A percentile compares a stretch with the other conserved stretches of the same genome.
These are phyloP conservation scores for Halichoerus grypus DNA, from an alignment of 2,113 vertebrate species.

Conservation along the genomic window DNA sequence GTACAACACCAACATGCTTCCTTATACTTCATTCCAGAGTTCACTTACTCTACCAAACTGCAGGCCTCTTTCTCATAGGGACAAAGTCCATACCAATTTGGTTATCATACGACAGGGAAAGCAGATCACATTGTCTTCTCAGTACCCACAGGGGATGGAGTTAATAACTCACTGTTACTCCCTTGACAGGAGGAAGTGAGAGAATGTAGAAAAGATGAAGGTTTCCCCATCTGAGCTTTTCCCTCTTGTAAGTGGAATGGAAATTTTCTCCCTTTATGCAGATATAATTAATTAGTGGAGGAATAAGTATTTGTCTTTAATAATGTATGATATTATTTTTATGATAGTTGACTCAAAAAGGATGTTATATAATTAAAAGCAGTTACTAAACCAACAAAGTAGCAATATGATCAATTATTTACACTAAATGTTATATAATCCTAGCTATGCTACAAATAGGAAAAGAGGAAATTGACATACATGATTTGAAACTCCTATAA, in stretches of 20 bases:
- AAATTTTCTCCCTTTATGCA: not conserved
- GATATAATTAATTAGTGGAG: not conserved
- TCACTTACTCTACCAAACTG: not conserved
- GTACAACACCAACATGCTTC: not conserved
- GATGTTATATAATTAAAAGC: not conserved
- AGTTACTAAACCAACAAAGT: not conserved
- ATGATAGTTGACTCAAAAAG: not conserved
- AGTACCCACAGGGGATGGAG: not conserved
- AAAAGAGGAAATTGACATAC: not conserved
- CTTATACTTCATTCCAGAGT: not conserved
- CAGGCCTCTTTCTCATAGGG: not conserved
- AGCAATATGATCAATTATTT: not conserved
- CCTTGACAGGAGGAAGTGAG: not conserved
- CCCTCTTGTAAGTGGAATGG: not conserved
- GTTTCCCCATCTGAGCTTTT: not conserved
- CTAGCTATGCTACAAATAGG: not conserved
- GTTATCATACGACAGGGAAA: not conserved
- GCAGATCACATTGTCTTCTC: not conserved
- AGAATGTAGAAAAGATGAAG: not conserved
- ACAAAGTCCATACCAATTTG: not conserved
- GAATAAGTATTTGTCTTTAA: not conserved
- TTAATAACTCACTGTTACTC: not conserved
- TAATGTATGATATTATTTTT: not conserved
- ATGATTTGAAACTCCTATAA: not conserved
- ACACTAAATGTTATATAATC: not conserved